These are phyloP conservation scores for Augochlorella aurata DNA, from an alignment of 2,888 invertebrate species.

Conservation along the genomic window DNA sequence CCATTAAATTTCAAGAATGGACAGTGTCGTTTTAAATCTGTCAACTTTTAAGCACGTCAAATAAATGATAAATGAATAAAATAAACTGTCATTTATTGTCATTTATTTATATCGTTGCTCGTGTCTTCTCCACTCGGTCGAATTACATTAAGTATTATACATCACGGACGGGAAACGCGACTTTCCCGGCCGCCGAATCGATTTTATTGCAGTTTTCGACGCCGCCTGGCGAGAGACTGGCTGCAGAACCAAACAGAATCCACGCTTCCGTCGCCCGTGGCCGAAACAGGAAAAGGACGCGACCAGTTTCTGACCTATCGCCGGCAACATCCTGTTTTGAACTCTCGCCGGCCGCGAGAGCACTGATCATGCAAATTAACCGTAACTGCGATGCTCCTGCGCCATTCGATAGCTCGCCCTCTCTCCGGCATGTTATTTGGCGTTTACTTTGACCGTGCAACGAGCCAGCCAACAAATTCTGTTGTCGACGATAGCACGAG, in stretches of 20 bases:
- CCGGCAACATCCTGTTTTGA: background rate
- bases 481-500: background rate
- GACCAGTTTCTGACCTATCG: background rate
- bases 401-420: background rate
- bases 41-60: too few relatives aligned
- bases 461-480: background rate
- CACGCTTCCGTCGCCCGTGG: background rate
- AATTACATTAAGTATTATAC: background rate
- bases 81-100: too few relatives aligned
- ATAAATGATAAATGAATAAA: too few relatives aligned
- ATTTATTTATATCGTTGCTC: background rate
- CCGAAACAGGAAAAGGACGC: background rate
- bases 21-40: too few relatives aligned
- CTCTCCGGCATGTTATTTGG: background rate
- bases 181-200: background rate
- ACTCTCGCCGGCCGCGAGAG: background rate
- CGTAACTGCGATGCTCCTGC: background rate
- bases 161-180: background rate
- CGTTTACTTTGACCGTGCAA: background rate
- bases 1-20: too few relatives aligned
- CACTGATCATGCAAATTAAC: slow-evolving; percentile 1
- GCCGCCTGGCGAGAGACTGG: background rate
- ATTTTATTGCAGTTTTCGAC: background rate
- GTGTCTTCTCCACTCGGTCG: background rate
- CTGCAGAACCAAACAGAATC: background rate